phyloP scores from a whole-genome alignment of 2,113 vertebrate species.

The Takifugu flavidus region DNA sequence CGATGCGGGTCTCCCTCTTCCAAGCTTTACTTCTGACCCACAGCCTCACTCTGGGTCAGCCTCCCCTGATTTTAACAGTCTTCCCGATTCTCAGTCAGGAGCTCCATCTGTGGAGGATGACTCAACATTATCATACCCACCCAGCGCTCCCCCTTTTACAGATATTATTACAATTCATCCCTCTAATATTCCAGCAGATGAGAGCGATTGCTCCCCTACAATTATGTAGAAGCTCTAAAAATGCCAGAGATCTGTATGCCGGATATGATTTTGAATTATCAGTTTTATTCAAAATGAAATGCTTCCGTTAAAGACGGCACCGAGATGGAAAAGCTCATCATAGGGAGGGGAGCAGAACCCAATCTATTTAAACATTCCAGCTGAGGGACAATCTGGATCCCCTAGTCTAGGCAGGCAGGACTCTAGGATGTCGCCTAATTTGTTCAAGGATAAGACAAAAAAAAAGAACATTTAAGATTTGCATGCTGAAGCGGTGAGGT shows the following conservation, averaged over 20 bases:
- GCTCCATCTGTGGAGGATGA: conserved; percentile 26
- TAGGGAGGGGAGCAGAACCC: not conserved
- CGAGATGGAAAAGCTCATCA: conserved; percentile 1
- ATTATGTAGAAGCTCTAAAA: not conserved
- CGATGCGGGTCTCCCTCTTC: conserved; percentile 18
- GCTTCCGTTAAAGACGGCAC: not conserved
- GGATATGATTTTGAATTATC: not conserved
- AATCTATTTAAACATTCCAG: not conserved
- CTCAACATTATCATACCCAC: conserved; percentile 26
- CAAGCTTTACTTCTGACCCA: conserved; percentile 19
- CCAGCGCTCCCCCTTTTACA: not conserved
- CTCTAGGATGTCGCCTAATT: not conserved
- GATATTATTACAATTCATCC: conserved; percentile 9
- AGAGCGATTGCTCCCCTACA: conserved; percentile 4
- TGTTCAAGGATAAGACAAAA: not conserved
- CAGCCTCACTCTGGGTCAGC: conserved; percentile 15
- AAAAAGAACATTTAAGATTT: conserved; percentile 1
- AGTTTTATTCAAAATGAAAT: not conserved
- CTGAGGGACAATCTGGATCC: conserved; percentile 1
- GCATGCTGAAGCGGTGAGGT: not conserved
- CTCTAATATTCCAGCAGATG: conserved; percentile 10
- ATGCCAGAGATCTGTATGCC: no score
- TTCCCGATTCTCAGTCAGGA: conserved; percentile 9
- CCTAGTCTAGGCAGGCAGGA: conserved; percentile 4
- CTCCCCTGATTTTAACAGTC: conserved; percentile 19